These are phyloP conservation scores for Anastrepha obliqua DNA, from an alignment of 1,140 invertebrate genomes.

Conservation along the genomic window DNA sequence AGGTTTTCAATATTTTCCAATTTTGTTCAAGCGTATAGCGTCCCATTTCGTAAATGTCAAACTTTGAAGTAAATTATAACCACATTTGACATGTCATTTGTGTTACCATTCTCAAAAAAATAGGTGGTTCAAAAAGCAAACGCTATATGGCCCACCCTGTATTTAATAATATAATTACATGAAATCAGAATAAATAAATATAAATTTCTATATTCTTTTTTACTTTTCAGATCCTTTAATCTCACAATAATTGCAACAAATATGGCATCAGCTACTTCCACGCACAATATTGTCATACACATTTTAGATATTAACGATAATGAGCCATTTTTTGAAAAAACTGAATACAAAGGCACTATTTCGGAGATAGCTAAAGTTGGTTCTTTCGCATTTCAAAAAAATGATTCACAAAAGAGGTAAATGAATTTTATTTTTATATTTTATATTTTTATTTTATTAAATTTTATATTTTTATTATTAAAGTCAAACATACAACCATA, in stretches of 20 bases:
- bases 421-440: neutral
- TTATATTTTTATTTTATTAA: neutral
- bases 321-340: slow-evolving; percentile 84
- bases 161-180: too few species aligned
- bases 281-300: slow-evolving; percentile 83
- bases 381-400: slow-evolving; percentile 81
- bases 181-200: neutral
- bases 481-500: too few species aligned
- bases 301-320: slow-evolving; percentile 91
- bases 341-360: slow-evolving; percentile 82
- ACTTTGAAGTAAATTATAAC: too few species aligned
- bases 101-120: too few species aligned
- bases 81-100: too few species aligned
- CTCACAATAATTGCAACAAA: slow-evolving; percentile 89
- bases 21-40: too few species aligned
- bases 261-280: slow-evolving; percentile 84
- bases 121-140: too few species aligned
- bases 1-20: too few species aligned
- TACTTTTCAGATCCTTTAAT: slow-evolving; percentile 81
- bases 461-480: neutral
- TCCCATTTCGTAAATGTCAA: too few species aligned
- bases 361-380: slow-evolving; percentile 83
- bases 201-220: neutral
- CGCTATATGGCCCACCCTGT: too few species aligned
- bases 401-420: slow-evolving; percentile 59